phyloP scores from a whole-genome alignment of 2,113 vertebrate species.

The Brachionichthys hirsutus region DNA sequence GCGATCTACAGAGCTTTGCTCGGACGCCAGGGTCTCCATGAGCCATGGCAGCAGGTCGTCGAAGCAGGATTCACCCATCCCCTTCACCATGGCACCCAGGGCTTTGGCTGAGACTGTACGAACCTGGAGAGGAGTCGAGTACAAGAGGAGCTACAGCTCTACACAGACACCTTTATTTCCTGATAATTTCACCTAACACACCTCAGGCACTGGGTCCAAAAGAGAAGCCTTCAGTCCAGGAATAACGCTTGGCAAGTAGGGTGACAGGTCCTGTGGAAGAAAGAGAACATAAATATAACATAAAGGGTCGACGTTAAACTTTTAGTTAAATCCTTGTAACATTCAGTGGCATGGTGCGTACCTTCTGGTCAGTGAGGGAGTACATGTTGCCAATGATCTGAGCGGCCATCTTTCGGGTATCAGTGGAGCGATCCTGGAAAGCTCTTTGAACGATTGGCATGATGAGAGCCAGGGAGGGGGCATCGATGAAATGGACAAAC shows the following conservation, averaged over 20 bases:
- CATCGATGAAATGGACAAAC: constrained; percentile 98
- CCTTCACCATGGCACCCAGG: constrained; percentile 98
- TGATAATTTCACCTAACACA: constrained; percentile 57
- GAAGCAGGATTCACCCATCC: constrained; percentile 96
- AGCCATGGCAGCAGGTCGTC: constrained; percentile 96
- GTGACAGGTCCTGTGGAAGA: constrained; percentile 87
- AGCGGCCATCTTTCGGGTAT: constrained; percentile 98
- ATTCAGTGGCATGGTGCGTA: constrained; percentile 31
- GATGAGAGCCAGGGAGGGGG: constrained; percentile 94
- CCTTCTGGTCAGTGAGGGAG: constrained; percentile 98
- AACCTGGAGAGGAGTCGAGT: constrained; percentile 76
- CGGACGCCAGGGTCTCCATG: constrained; percentile 96
- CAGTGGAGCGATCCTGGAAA: constrained; percentile 96
- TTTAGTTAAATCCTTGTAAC: not conserved
- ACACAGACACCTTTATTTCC: not conserved
- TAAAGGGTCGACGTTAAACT: not conserved
- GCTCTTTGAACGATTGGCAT: constrained; percentile 99
- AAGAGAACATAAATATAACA: not conserved
- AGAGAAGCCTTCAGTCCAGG: constrained; percentile 94
- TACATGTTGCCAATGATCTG: constrained; percentile 99
- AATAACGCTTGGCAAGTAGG: constrained; percentile 95
- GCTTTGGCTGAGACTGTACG: constrained; percentile 97
- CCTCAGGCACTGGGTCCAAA: constrained; percentile 96
- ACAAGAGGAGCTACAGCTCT: not conserved
- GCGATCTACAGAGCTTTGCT: constrained; percentile 98